A percentile compares a stretch with the other conserved stretches of the same genome.
Evolutionary conservation across 2,888 invertebrate species (phyloP).

Genomic region (Micropterix aruncella): DNA sequence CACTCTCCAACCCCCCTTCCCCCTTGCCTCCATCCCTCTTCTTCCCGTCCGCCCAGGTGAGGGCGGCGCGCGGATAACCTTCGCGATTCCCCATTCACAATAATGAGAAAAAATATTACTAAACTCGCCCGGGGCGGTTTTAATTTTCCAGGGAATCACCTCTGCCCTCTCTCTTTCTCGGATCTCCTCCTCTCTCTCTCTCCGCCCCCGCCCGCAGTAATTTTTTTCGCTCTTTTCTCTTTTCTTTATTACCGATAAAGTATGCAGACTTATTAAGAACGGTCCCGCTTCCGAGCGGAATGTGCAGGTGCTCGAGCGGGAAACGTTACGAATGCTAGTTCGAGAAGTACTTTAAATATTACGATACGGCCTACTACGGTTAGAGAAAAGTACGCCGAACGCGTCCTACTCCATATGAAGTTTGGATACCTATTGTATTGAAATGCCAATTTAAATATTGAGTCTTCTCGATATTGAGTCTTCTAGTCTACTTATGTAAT

Average conservation of each 20-base stretch:
- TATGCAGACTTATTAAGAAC: not conserved
- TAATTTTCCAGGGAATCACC: slow-evolving; percentile 38
- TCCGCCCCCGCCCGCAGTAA: not conserved
- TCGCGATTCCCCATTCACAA: slow-evolving; percentile 22
- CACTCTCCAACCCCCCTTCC: too few species aligned
- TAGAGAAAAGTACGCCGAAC: too few species aligned
- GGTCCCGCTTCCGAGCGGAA: not conserved
- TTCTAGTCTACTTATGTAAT: too few species aligned
- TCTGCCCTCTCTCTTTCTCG: slow-evolving; percentile 11
- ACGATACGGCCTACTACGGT: too few species aligned
- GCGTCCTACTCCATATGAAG: too few species aligned
- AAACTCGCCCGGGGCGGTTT: slow-evolving; percentile 35
- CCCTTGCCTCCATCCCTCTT: too few species aligned
- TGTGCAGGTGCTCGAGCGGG: not conserved
- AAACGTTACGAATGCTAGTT: too few species aligned
- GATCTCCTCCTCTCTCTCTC: slow-evolving; percentile 2
- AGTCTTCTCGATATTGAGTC: too few species aligned
- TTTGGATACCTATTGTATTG: too few species aligned
- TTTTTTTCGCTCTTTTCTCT: slow-evolving; percentile 1
- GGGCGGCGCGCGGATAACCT: slow-evolving; percentile 24
- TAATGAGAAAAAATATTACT: slow-evolving; percentile 28
- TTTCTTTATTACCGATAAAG: not conserved
- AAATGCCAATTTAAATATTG: too few species aligned
- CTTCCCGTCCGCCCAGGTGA: too few species aligned
- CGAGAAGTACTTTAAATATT: too few species aligned